phyloP scores from a whole-genome alignment of 1,140 invertebrate species.

The Acromyrmex charruanus region DNA sequence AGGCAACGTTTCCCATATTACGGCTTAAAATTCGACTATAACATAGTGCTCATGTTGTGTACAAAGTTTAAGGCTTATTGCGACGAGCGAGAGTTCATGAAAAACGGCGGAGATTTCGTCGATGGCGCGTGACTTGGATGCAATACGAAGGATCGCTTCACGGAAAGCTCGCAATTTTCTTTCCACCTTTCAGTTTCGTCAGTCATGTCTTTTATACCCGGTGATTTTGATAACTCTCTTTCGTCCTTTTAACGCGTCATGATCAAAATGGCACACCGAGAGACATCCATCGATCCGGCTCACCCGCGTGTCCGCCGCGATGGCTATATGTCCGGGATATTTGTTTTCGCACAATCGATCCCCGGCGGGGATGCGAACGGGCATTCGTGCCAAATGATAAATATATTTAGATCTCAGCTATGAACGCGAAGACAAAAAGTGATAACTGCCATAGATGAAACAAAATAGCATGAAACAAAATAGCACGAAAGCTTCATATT shows the following conservation, averaged over 20 bases:
- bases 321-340: conserved; percentile 27
- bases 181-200: conserved; percentile 39
- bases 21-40: conserved; percentile 36
- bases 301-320: neutral
- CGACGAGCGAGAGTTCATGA: conserved; percentile 37
- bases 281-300: neutral
- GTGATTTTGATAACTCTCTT: conserved; percentile 47
- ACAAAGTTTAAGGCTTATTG: conserved; percentile 56
- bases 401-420: conserved; percentile 47
- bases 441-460: neutral
- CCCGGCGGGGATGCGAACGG: neutral
- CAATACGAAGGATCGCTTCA: conserved; percentile 55
- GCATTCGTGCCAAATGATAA: conserved; percentile 50
- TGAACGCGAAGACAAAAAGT: conserved; percentile 25
- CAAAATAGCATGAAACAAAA: neutral
- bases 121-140: conserved; percentile 69
- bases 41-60: conserved; percentile 41
- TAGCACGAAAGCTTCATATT: neutral
- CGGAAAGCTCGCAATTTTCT: conserved; percentile 43
- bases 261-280: conserved; percentile 26
- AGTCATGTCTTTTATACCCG: conserved; percentile 22
- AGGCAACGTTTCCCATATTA: neutral
- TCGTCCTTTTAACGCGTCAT: conserved; percentile 45
- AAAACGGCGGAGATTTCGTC: conserved; percentile 67
- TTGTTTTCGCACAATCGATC: conserved; percentile 45